Evolutionary conservation across 2,888 invertebrate species (phyloP), one percentile per base, ranked within the genome.

Genomic region (Nemotelus pantherinus): DNA sequence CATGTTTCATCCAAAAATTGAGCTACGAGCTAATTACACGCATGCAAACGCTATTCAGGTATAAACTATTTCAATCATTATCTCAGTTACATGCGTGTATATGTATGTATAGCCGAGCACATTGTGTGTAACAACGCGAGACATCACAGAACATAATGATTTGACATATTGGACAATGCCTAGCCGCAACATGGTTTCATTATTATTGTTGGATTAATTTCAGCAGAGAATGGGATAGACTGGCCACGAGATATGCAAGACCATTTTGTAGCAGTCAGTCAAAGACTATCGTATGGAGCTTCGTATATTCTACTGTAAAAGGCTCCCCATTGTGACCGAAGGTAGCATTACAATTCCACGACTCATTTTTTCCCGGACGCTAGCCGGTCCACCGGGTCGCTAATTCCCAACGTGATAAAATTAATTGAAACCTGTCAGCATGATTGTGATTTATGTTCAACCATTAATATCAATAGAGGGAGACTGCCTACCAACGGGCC

Each of bases 321-420:
- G 55, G 67, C 70, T 41, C 41, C 41, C 43, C 41, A 25, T 74
- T 63, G 43, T 48, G 60, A 63, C 74, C 63, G 50, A 55, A 41
- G 48, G 48, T 74, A 60, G 63, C 60, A 48, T 74, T 74, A 74
- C 63, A 74, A 74, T 74, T 60, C 74, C 70, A 53, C 55, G 53
- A 70, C 55, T 70, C 70, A 53, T 70, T 70, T 70, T 70, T 70
- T 77, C 76, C 48, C 3, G 57, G 43, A 3, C 55, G 68, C 47
- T 65, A 44, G 64, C 4, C 25, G 75, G 75, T 75, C 75, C 64
- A 63, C 48, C 47, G 65, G 76, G 68, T 71, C 77, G 78, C 79
- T 79, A 79, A 79, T 79, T 79, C 79, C 79, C 78, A 79, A 78
- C 78, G 80, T 80, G 80, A 80, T 80, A 80, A 80, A 80, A 80